phyloP scores from a whole-genome alignment of 2,888 invertebrate species.

The Lasioglossum malachurum region DNA sequence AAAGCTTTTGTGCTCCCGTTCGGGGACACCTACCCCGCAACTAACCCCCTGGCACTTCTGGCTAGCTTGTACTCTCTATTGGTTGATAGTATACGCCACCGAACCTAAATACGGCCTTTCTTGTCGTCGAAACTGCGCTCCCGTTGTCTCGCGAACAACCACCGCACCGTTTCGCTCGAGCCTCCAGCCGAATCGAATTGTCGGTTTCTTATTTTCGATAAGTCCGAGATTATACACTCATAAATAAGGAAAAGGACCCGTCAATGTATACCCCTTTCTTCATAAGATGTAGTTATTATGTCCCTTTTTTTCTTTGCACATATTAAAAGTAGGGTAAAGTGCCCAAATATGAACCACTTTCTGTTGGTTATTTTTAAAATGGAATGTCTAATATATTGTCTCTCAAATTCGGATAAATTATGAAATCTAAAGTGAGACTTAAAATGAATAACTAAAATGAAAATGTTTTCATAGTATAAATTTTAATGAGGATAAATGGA shows the following conservation, averaged over 20 bases:
- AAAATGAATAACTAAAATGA: too few species aligned
- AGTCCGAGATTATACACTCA: neutral
- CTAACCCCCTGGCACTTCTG: slow-evolving; percentile 28
- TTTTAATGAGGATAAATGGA: neutral
- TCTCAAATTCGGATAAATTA: too few species aligned
- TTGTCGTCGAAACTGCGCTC: slow-evolving; percentile 59
- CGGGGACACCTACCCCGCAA: slow-evolving; percentile 46
- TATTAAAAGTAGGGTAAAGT: too few species aligned
- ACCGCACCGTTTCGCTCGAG: slow-evolving; percentile 49
- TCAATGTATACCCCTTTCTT: too few species aligned
- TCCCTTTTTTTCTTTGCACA: too few species aligned
- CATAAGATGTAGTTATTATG: too few species aligned
- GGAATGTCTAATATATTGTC: too few species aligned
- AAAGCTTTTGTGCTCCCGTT: slow-evolving; percentile 72
- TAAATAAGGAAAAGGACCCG: too few species aligned
- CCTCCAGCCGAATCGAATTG: slow-evolving; percentile 23
- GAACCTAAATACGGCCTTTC: slow-evolving; percentile 61
- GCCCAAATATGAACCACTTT: too few species aligned
- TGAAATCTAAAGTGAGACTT: too few species aligned
- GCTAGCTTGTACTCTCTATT: slow-evolving; percentile 61
- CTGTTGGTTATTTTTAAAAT: too few species aligned
- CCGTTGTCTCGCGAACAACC: slow-evolving; percentile 57
- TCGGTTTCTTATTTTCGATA: slow-evolving; percentile 4
- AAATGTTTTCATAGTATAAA: too few species aligned
- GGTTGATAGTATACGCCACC: slow-evolving; percentile 64